Base-by-base conservation (phyloP, 2,888 invertebrate species). In the Folsomia manolachei region DNA sequence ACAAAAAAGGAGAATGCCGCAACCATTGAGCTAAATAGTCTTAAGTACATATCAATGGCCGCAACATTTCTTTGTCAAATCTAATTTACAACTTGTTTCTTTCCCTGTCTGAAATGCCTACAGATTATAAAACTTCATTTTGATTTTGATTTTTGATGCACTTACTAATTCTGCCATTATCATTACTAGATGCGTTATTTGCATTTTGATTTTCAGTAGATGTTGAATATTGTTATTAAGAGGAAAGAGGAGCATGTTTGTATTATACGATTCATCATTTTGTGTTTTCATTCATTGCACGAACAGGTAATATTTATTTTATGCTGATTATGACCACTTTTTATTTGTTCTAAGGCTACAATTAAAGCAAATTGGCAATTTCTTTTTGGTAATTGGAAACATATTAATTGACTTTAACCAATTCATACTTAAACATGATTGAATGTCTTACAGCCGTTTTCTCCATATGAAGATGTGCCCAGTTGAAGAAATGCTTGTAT, bases 351-450 rank as follows among this genome's bases (percentile, higher is more conserved):
- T n/a, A 27, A 64, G 64, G 19, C 19, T 18, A 39, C 39, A 18
- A 64, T 25, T 64, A 25, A 62, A 27, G n/a, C 14, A 64, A 64
- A 64, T 64, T 64, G 62, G 26, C 64, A 64, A 64, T 64, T 27
- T n/a, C 64, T 14, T 19, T 18, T 9, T 39, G 14, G 7, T 9
- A 39, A 39, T 14, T 9, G 14, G 14, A 14, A 9, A 39, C 14
- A 39, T 14, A 39, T 39, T 39, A 39, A 39, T 39, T 39, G 39
- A 39, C 39, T 39, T 39, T 4, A 39, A 39, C 14, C 14, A 39
- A 39, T 39, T 14, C 14, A 39, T 14, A 39, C 4, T 39, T 39
- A 39, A n/a, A n/a, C n/a, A n/a, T n/a, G n/a, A n/a, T n/a, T n/a
- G n/a, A n/a, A n/a, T n/a, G n/a, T n/a, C n/a, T n/a, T n/a, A n/a